phyloP scores from a whole-genome alignment of 1,140 invertebrate species.

The Ridgeia piscesae region DNA sequence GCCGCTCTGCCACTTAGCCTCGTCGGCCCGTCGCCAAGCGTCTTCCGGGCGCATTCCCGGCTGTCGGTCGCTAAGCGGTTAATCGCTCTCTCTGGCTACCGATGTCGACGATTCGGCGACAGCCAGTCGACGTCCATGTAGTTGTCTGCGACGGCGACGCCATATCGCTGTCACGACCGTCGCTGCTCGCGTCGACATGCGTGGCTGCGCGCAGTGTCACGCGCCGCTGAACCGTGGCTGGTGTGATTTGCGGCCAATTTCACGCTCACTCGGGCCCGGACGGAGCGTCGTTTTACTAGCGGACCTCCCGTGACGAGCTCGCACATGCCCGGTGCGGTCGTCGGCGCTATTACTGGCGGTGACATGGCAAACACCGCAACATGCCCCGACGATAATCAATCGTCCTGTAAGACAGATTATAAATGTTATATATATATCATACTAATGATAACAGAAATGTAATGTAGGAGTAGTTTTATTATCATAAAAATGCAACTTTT shows the following conservation, averaged over 20 bases:
- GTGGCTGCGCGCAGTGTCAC: background rate
- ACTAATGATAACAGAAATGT: background rate
- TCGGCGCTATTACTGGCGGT: background rate
- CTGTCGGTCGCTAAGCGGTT: background rate
- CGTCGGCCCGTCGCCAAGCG: background rate
- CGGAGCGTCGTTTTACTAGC: background rate
- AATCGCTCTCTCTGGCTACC: background rate
- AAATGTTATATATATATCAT: background rate
- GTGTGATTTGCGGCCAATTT: background rate
- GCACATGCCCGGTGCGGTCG: background rate
- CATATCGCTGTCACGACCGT: background rate
- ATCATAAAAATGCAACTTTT: background rate
- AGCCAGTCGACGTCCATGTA: background rate
- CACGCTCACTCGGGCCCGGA: background rate
- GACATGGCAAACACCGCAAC: background rate
- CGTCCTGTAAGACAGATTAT: background rate
- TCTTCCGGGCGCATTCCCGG: background rate
- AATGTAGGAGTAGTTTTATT: background rate
- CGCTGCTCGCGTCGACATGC: background rate
- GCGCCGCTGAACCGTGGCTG: constrained; percentile 1
- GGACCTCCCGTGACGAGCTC: background rate
- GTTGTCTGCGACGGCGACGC: background rate
- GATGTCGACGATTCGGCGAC: background rate
- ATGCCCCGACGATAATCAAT: background rate
- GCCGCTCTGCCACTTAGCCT: constrained; percentile 2